Evolutionary conservation across 2,797 vertebrate genomes (phyloP).

Genomic region (Chloroceryle amazona): DNA sequence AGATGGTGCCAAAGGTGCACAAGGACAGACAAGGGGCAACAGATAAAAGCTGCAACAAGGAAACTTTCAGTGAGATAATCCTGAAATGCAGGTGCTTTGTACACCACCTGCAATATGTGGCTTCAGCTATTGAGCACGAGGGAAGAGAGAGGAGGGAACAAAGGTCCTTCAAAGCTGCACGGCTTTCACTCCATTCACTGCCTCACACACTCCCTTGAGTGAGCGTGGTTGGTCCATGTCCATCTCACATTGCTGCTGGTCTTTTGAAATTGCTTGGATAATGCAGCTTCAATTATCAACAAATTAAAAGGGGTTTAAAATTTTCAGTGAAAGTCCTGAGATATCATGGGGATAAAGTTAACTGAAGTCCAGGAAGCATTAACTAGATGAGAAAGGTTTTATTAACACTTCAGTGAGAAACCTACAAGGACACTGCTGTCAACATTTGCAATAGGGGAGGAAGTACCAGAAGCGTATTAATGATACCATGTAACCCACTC

Average conservation of each 20-base stretch:
- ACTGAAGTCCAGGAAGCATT: background rate
- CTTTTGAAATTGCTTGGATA: background rate
- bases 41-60: no score
- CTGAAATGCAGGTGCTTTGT: background rate
- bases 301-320: background rate
- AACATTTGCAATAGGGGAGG: background rate
- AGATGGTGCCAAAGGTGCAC: background rate
- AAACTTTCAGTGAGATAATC: background rate
- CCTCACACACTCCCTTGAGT: fast-evolving
- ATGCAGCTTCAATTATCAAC: background rate
- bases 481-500: background rate
- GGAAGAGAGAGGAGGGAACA: background rate
- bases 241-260: background rate
- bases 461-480: background rate
- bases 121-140: fast-evolving
- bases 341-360: background rate
- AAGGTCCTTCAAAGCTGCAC: background rate
- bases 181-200: background rate
- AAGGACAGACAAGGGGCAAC: fast-evolving
- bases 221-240: background rate
- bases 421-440: background rate
- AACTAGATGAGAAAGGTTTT: background rate
- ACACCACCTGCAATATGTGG: background rate
- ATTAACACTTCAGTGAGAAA: background rate
- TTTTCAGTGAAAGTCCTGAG: background rate